These are phyloP conservation scores for Caenorhabditis uteleia DNA, from an alignment of 2,888 invertebrate species.

Conservation along the genomic window DNA sequence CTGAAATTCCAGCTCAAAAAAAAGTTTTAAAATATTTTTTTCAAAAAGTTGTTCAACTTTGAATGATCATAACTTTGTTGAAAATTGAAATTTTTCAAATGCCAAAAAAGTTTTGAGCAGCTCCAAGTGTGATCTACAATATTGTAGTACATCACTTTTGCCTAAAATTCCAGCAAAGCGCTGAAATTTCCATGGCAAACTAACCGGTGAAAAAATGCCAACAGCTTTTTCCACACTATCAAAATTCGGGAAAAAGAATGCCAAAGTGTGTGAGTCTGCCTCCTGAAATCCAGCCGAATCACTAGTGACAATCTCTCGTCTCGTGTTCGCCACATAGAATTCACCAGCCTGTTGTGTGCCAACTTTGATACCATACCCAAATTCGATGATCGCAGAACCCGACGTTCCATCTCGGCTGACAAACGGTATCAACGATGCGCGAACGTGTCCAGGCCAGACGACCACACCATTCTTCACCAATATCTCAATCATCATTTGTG, in stretches of 20 bases:
- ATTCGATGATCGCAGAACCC: constrained; percentile 3
- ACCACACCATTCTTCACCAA: constrained; percentile 16
- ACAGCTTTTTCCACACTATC: neutral
- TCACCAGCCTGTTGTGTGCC: neutral
- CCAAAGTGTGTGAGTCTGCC: neutral
- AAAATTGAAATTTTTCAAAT: too few species aligned
- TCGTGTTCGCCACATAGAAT: constrained; percentile 27
- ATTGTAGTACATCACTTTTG: too few species aligned
- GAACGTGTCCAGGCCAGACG: constrained; percentile 18
- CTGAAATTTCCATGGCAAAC: too few species aligned
- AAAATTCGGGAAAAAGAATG: constrained; percentile 11
- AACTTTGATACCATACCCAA: constrained; percentile 15
- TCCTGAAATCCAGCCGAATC: constrained; percentile 10
- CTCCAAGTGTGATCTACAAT: too few species aligned
- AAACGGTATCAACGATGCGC: constrained; percentile 7
- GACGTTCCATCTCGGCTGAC: too few species aligned
- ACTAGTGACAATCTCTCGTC: constrained; percentile 10
- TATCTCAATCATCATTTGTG: too few species aligned
- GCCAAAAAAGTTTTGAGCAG: too few species aligned
- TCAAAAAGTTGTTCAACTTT: too few species aligned
- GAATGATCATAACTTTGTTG: too few species aligned
- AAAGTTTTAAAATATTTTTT: too few species aligned
- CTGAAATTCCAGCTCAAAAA: too few species aligned
- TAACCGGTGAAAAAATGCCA: constrained; percentile 6
- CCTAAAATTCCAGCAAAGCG: too few species aligned